Conservation (phyloP, 2,797 vertebrate species). For the Oceanodroma leucorhoa region DNA sequence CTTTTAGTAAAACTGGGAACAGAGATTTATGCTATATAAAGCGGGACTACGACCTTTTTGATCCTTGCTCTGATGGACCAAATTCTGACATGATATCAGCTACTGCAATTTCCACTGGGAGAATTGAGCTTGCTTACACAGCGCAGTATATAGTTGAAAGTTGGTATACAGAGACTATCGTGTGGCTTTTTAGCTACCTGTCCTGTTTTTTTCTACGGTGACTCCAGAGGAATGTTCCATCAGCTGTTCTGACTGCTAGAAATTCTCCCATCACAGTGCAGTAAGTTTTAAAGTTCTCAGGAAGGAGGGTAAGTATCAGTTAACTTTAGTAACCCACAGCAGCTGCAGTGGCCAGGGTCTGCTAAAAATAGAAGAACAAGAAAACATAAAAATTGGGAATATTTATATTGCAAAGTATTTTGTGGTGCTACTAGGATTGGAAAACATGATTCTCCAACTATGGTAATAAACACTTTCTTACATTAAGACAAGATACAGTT, state of each 20-base stretch:
- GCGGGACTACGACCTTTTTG: background rate
- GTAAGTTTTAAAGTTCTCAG: background rate
- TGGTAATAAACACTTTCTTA: background rate
- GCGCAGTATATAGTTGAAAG: background rate
- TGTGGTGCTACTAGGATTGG: background rate
- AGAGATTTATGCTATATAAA: background rate
- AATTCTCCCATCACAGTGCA: background rate
- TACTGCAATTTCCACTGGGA: background rate
- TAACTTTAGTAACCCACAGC: background rate
- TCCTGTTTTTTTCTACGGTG: background rate
- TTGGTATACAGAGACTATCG: background rate
- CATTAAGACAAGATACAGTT: background rate
- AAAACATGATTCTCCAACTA: background rate
- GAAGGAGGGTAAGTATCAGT: background rate
- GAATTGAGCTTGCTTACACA: background rate
- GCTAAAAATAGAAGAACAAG: background rate
- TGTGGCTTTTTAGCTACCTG: background rate
- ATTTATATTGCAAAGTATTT: background rate
- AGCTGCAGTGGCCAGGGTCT: background rate
- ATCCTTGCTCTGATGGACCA: background rate
- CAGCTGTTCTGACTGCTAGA: background rate
- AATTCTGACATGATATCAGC: background rate
- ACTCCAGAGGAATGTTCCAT: background rate
- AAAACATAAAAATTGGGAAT: background rate
- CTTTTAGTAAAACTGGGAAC: background rate